Evolutionary conservation across 2,797 vertebrate genomes (phyloP).

Genomic region (Phrynocephalus forsythii): DNA sequence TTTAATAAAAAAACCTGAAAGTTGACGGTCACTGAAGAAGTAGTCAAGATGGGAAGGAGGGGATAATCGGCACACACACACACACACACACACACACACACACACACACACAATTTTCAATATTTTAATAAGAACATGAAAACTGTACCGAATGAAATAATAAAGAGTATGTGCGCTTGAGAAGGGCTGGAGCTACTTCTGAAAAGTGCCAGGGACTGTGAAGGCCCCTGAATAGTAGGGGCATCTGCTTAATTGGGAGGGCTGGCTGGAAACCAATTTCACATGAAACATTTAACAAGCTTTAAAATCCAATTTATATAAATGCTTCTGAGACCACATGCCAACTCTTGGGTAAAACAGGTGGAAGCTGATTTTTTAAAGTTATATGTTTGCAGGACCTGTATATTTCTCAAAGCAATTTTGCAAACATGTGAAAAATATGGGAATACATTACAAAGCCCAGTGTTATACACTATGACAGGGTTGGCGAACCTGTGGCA

Average conservation of each 20-base stretch:
- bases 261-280: slow-evolving; percentile 55
- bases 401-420: neutral
- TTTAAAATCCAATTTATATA: slow-evolving; percentile 59
- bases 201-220: slow-evolving; percentile 43
- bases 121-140: neutral
- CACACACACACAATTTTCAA: slow-evolving; percentile 3
- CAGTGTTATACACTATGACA: neutral
- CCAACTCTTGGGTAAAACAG: slow-evolving; percentile 27
- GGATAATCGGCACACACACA: neutral
- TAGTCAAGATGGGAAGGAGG: slow-evolving; percentile 4
- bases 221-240: slow-evolving; percentile 4
- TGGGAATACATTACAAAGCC: neutral
- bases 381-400: slow-evolving; percentile 30
- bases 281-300: slow-evolving; percentile 64
- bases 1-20: slow-evolving; percentile 73
- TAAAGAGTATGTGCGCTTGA: neutral
- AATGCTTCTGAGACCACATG: slow-evolving; percentile 39
- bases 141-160: slow-evolving; percentile 1
- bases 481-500: too few species aligned
- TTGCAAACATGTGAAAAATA: neutral
- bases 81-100: slow-evolving; percentile 43
- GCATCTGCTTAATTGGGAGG: slow-evolving; percentile 52
- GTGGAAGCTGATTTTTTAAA: slow-evolving; percentile 14
- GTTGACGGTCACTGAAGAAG: slow-evolving; percentile 56
- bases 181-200: neutral